Evolutionary conservation across 1,140 invertebrate genomes (phyloP).

Genomic region (Gonioctena quinquepunctata): DNA sequence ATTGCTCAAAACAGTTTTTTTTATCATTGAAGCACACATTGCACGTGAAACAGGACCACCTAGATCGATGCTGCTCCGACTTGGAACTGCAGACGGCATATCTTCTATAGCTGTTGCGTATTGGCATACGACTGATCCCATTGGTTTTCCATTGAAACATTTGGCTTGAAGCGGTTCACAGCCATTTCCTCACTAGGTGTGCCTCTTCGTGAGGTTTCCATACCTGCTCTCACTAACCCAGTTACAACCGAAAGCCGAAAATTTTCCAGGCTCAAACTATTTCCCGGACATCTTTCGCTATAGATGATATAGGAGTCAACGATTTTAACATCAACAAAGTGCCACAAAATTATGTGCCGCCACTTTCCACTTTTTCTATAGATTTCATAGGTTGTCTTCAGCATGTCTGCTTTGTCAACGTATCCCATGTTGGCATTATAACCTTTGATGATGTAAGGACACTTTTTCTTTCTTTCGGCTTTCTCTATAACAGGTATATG

Average conservation of each 20-base stretch:
- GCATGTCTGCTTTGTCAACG: slow-evolving; percentile 53
- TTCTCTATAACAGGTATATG: slow-evolving; percentile 46
- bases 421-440: slow-evolving; percentile 54
- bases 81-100: slow-evolving; percentile 21
- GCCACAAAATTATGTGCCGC: slow-evolving; percentile 34
- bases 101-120: slow-evolving; percentile 12
- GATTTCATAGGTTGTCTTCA: slow-evolving; percentile 49
- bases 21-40: slow-evolving; percentile 1
- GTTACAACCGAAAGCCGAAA: slow-evolving; percentile 27
- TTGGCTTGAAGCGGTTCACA: background rate
- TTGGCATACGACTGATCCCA: slow-evolving; percentile 20
- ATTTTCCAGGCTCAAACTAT: slow-evolving; percentile 10
- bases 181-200: background rate
- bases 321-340: slow-evolving; percentile 31
- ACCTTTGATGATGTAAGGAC: slow-evolving; percentile 39
- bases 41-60: slow-evolving; percentile 11
- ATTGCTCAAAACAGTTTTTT: background rate
- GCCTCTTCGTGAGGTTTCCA: background rate
- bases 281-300: slow-evolving; percentile 14
- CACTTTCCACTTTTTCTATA: slow-evolving; percentile 52
- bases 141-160: background rate
- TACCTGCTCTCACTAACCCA: slow-evolving; percentile 27
- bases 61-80: slow-evolving; percentile 13
- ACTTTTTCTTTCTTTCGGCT: slow-evolving; percentile 31
- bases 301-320: slow-evolving; percentile 32